Conservation (phyloP, 1,140 invertebrate genomes). For the Brachionus asplanchnoidis region DNA sequence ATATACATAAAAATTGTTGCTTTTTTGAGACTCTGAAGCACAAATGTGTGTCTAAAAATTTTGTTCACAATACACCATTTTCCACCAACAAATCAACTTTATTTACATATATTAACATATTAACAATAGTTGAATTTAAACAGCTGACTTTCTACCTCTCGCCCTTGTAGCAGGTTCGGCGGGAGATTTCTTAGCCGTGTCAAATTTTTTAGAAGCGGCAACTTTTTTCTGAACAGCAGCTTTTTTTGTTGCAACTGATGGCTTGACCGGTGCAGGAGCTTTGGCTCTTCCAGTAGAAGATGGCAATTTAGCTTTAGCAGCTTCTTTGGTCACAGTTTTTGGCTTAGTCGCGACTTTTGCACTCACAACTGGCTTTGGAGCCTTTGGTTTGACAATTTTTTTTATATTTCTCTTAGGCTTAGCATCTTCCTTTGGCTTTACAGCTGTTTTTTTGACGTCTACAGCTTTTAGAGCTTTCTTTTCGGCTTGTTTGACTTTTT, state of each 20-base stretch:
- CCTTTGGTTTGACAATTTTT: slow-evolving; percentile 11
- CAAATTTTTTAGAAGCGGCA: background rate
- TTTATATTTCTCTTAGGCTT: background rate
- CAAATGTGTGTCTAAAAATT: background rate
- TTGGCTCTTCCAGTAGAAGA: background rate
- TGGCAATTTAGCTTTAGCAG: slow-evolving; percentile 24
- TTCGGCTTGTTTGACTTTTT: background rate
- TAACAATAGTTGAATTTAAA: background rate
- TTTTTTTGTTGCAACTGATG: background rate
- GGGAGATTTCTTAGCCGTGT: background rate
- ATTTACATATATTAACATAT: background rate
- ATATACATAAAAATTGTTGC: background rate
- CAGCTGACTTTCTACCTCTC: background rate
- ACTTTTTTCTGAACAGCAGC: background rate
- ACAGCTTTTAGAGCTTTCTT: background rate
- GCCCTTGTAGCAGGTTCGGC: background rate
- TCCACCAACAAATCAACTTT: background rate
- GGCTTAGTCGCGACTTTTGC: background rate
- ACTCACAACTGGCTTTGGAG: background rate
- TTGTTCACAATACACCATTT: background rate
- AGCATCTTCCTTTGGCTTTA: background rate
- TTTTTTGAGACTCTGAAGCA: background rate
- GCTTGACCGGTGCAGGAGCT: background rate
- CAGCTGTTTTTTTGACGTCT: background rate
- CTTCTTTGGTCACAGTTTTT: slow-evolving; percentile 22